A percentile compares a stretch with the other conserved stretches of the same genome.
phyloP scores from a whole-genome alignment of 2,797 vertebrate species.

The Mormyrops boulengeri region DNA sequence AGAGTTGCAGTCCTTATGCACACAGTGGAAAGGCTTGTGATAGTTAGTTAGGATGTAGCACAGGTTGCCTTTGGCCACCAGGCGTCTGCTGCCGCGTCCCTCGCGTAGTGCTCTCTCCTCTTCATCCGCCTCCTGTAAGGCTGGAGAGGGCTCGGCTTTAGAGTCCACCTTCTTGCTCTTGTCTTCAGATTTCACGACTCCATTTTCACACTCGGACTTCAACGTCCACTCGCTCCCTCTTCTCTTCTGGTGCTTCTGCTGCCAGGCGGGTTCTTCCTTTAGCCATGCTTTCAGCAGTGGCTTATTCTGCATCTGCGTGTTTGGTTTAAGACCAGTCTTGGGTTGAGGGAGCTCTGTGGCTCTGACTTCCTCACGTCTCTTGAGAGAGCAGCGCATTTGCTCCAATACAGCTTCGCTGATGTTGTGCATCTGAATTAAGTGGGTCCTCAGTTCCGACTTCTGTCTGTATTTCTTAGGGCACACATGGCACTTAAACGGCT shows the following conservation, averaged over 20 bases:
- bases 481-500: constrained; percentile 87
- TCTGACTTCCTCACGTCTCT: constrained; percentile 50
- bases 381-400: constrained; percentile 59
- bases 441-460: constrained; percentile 76
- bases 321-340: constrained; percentile 17
- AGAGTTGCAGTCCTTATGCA: constrained; percentile 84
- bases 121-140: constrained; percentile 46
- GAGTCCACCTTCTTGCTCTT: constrained; percentile 52
- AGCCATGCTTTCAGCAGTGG: constrained; percentile 29
- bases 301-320: constrained; percentile 20
- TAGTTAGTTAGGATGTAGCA: constrained; percentile 88
- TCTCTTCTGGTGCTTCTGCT: constrained; percentile 36
- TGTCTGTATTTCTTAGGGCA: constrained; percentile 84
- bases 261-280: constrained; percentile 32
- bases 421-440: constrained; percentile 79
- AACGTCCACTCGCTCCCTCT: not conserved
- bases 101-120: constrained; percentile 61
- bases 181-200: constrained; percentile 24
- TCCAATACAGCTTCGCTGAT: constrained; percentile 60
- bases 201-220: constrained; percentile 39
- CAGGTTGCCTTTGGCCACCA: constrained; percentile 81
- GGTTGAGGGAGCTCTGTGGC: constrained; percentile 36
- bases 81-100: constrained; percentile 77
- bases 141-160: constrained; percentile 55
- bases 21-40: constrained; percentile 91